Evolutionary conservation across 30 jellyfish, hydroid and myxozoan species (phyloP), one percentile per base, ranked within the genome.

Genomic region (Cassiopea andromeda): DNA sequence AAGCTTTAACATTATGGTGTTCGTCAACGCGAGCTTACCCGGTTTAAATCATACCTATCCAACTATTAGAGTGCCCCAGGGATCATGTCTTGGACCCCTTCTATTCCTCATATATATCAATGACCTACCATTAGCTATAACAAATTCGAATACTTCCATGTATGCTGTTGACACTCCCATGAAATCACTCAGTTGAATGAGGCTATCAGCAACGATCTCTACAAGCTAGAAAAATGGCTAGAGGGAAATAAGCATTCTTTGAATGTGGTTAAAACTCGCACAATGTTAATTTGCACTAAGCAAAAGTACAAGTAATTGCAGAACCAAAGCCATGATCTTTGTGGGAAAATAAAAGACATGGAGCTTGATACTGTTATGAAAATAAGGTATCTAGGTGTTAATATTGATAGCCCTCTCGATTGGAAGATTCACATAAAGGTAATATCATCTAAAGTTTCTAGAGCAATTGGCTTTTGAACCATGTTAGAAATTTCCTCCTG

Each of bases 51-150:
- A 43, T 66, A 82, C 91, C 83, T 82, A 10, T 68, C 91, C 38
- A 82, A 70, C 70, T 47, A 85, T 15, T 18, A 68, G 46, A 43
- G 91, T 67, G 45, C 84, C 74, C 4, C 91, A 64, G 69, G 91
- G 91, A 9, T 82, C 91, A 64, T 82, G 84, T 67, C 72, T 82
- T 44, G 91, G 91, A 45, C 91, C 91, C 38, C 80, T 80, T 59
- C 59, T 54, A n/a, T 80, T 80, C 60, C 89, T 60, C 27, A 80
- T 80, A 16, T 80, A 80, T 44, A 66, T 80, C 82, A 59, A 80
- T 80, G 89, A 80, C 46, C 89, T 80, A 83, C 89, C 89, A 44
- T 14, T 13, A 44, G 89, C 89, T 50, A 79, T 80, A 8, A 81
- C 27, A 49, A 38, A 80, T 50, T 50, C 89, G 43, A 80, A 14